Evolutionary conservation across 2,113 vertebrate genomes (phyloP).

Genomic region (Rhadina sibilatrix): DNA sequence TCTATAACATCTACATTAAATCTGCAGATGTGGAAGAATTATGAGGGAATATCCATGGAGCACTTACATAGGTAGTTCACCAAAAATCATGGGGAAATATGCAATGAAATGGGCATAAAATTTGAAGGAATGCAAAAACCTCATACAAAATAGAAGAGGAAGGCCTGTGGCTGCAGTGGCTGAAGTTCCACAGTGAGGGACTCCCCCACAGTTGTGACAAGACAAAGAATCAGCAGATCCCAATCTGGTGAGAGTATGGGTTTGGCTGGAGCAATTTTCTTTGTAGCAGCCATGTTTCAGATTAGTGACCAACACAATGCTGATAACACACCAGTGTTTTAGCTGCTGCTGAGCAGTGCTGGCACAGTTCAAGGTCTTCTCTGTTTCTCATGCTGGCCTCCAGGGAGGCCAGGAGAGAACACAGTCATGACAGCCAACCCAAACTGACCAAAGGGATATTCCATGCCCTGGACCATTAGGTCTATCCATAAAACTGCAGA

Average conservation of each 20-base stretch:
- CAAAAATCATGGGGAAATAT: background rate
- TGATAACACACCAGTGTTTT: background rate
- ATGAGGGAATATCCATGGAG: background rate
- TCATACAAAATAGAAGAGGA: background rate
- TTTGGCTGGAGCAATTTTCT: background rate
- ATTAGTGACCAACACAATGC: background rate
- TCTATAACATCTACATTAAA: background rate
- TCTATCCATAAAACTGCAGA: background rate
- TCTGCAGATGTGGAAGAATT: background rate
- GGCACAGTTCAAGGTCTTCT: background rate
- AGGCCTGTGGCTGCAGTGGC: background rate
- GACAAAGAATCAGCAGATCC: background rate
- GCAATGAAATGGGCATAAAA: background rate
- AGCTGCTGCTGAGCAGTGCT: background rate
- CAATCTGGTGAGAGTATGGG: background rate
- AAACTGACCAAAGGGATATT: background rate
- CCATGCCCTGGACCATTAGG: background rate
- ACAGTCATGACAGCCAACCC: fast-evolving
- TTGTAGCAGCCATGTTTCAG: background rate
- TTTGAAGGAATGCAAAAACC: background rate
- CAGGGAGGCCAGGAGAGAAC: background rate
- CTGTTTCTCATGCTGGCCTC: background rate
- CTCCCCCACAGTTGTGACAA: background rate
- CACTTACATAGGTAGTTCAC: background rate
- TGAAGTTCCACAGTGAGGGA: background rate